Conservation (phyloP, 1,140 invertebrate genomes). For the Cotesia chilonis region DNA sequence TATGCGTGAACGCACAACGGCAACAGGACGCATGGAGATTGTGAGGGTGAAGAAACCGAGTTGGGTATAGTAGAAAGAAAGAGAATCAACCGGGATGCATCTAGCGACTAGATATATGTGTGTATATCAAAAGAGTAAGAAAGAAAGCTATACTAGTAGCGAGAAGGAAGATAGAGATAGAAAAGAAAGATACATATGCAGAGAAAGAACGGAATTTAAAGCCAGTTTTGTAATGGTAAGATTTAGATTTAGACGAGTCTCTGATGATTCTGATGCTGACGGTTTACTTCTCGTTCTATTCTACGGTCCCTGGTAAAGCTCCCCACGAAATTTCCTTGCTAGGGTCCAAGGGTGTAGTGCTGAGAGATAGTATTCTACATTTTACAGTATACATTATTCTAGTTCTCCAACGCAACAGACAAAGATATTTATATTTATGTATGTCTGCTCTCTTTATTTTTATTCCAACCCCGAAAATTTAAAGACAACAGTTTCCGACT, state of each 20-base stretch:
- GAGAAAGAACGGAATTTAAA: constrained; percentile 21
- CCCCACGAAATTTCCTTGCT: constrained; percentile 4
- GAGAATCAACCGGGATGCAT: too few relatives aligned
- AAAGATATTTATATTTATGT: not conserved
- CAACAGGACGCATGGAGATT: constrained; percentile 14
- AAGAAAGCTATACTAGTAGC: not conserved
- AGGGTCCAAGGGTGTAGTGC: constrained; percentile 4
- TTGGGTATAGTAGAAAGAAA: too few relatives aligned
- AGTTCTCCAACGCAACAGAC: not conserved
- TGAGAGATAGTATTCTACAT: constrained; percentile 13
- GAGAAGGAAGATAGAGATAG: not conserved
- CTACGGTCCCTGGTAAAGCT: constrained; percentile 21
- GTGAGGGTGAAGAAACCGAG: constrained; percentile 20
- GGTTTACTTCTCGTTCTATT: constrained; percentile 33
- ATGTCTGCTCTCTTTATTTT: not conserved
- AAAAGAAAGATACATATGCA: not conserved
- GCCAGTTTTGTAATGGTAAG: not conserved
- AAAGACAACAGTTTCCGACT: constrained; percentile 20
- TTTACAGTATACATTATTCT: not conserved
- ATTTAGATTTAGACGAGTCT: not conserved
- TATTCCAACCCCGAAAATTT: constrained; percentile 25
- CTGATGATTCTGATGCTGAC: not conserved
- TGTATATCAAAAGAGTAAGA: not conserved
- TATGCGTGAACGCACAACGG: constrained; percentile 36
- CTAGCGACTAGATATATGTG: too few relatives aligned